Evolutionary conservation across 2,113 vertebrate genomes (phyloP), one percentile per base, ranked within the genome.

Genomic region (Gracilinanus agilis): DNA sequence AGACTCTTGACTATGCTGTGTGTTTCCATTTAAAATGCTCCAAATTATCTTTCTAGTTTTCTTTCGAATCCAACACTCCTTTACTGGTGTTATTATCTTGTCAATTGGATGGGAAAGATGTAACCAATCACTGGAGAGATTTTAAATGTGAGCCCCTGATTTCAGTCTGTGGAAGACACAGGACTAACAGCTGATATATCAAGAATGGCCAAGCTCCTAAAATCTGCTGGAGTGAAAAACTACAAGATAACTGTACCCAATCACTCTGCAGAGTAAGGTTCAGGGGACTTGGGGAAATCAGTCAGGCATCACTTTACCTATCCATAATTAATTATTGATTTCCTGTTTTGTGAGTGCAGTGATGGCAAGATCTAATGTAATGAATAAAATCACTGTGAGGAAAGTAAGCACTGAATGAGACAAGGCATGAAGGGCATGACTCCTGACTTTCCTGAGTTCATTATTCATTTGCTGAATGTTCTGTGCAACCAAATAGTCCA

Each of bases 241-340:
- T 67, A 54, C 9, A 10, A 3, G 3, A 91, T 91, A 92, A 49
- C 93, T 54, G 49, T 24, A 27, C 83, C 89, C 0, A 0, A 10
- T 90, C 19, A 83, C 89, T 94, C 90, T 90, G 92, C 40, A 95
- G 0, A 58, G 25, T 3, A 1, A 53, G 95, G 83, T 56, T 58
- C 90, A 40, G 90, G 93, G 91, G 88, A 7, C 92, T 90, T 94
- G 91, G 96, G 94, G 95, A 96, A 97, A 95, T 88, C 96, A 58
- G 67, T 89, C 92, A 97, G 93, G 97, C 94, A 91, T 92, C 90
- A 92, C 95, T 96, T 97, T 98, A 92, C 97, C 97, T 96, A 95
- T 96, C 96, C 94, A 91, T 97, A 97, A 98, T 98, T 98, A 98
- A 97, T 98, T 98, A 98, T 97, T 96, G 98, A 98, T 98, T 98